A percentile compares a stretch with the other conserved stretches of the same genome.
These are phyloP conservation scores for Volucella zonaria DNA, from an alignment of 2,888 invertebrate genomes.

Conservation along the genomic window DNA sequence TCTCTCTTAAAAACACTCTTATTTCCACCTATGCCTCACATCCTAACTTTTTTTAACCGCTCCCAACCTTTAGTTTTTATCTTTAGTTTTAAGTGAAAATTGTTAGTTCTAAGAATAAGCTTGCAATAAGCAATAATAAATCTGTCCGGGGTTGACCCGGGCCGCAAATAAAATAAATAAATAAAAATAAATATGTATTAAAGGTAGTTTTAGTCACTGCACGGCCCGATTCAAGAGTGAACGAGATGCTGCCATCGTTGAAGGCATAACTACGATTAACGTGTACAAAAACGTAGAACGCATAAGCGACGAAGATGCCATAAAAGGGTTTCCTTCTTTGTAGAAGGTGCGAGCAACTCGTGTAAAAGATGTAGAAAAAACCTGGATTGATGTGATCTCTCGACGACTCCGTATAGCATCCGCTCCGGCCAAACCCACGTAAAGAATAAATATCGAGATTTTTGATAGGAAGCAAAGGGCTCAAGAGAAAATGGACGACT, in stretches of 20 bases:
- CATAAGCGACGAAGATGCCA: conserved; percentile 59
- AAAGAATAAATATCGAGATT: conserved; percentile 80
- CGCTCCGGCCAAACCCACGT: conserved; percentile 79
- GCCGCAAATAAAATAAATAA: too few relatives aligned
- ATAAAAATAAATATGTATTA: too few relatives aligned
- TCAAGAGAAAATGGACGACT: neutral
- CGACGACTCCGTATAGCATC: conserved; percentile 1
- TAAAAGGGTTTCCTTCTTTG: conserved; percentile 62
- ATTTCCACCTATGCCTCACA: too few relatives aligned
- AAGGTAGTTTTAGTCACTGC: too few relatives aligned
- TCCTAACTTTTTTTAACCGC: too few relatives aligned
- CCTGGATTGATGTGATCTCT: neutral
- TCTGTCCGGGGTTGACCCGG: too few relatives aligned
- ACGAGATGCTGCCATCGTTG: conserved; percentile 56
- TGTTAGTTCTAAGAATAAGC: too few relatives aligned
- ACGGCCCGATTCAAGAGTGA: too few relatives aligned
- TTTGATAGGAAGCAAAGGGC: conserved; percentile 77
- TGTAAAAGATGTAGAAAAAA: conserved; percentile 67
- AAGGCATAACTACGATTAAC: conserved; percentile 54
- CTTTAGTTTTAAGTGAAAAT: too few relatives aligned
- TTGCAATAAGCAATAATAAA: too few relatives aligned
- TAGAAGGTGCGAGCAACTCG: conserved; percentile 70
- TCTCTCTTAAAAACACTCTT: too few relatives aligned
- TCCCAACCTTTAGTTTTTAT: too few relatives aligned
- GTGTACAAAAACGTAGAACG: conserved; percentile 68